These are phyloP conservation scores for Onychomys leucogaster DNA, from an alignment of 2,797 vertebrate species.

Conservation along the genomic window DNA sequence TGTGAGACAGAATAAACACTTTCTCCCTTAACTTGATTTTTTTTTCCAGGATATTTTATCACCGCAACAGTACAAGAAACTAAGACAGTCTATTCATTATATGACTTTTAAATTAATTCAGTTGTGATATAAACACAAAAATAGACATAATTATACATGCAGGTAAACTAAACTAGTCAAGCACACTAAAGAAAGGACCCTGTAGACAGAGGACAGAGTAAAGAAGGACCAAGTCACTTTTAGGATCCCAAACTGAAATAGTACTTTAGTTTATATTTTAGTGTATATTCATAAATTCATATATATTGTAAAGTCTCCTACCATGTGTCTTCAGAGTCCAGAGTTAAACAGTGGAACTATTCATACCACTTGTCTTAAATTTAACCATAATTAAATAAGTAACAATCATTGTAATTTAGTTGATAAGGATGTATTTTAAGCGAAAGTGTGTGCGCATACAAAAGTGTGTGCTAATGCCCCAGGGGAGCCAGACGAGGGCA, in stretches of 20 bases:
- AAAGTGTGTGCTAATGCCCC: neutral
- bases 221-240: neutral
- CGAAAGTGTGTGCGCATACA: neutral
- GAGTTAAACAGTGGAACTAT: neutral
- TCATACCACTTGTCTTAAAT: neutral
- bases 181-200: neutral
- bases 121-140: constrained; percentile 21
- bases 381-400: constrained; percentile 34
- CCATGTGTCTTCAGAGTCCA: neutral
- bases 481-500: neutral
- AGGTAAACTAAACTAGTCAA: neutral
- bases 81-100: neutral
- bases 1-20: neutral
- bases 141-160: neutral
- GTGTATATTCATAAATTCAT: constrained; percentile 27
- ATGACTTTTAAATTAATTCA: neutral
- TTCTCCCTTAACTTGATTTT: neutral
- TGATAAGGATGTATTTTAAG: neutral
- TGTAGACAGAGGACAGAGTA: neutral
- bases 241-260: neutral
- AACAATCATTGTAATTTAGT: neutral
- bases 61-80: neutral
- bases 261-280: constrained; percentile 16
- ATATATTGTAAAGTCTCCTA: neutral
- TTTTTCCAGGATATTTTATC: neutral